Base-by-base conservation (phyloP, 2,888 invertebrate genomes). In the Dermolepida albohirtum region DNA sequence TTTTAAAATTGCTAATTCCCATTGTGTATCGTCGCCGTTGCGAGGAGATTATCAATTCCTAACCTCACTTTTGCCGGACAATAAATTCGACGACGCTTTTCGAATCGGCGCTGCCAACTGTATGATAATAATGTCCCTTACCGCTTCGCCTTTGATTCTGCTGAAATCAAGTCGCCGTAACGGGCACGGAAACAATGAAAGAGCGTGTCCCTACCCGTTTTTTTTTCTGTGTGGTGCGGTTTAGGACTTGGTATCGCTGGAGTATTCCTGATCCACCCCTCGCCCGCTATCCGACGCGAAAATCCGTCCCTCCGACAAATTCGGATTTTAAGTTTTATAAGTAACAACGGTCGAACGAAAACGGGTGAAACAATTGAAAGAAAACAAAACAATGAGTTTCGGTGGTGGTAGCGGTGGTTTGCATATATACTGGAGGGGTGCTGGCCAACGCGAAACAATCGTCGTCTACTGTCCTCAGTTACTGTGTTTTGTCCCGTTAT, bases 71-170 rank as follows among this genome's bases (percentile, higher is more conserved):
- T 68, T 67, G 69, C 70, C 68, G 78, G 76, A 77, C 79, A 75
- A 79, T 79, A 80, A 79, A 79, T 80, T 78, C 78, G 76, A 74
- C 75, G 64, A 43, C 76, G 76, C 77, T 80, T 79, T 80, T 79
- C 79, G 79, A 80, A 79, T 34, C 34, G 34, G 8, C 10, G 8
- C 34, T 10, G 34, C 34, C 34, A 34, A 34, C 77, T 41, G 43
- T 43, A 54, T 41, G 74, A 76, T 55, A 55, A 40, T 39, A 55
- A 55, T 50, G 50, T 50, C 50, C 39, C 40, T 14, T 16, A 14
- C 44, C 59, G 43, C 39, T 44, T n/a, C 34, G 39, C 63, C 34
- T 11, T n/a, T 40, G 41, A 64, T 27, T 52, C 51, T 22, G 40
- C 40, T 40, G 41, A 55, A 49, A 43, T 62, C 17, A 34, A 49